Percentiles rank a stretch among this genome's conserved stretches.
Conservation (phyloP, 2,113 vertebrate genomes). For the Microcebus tavaratra region DNA sequence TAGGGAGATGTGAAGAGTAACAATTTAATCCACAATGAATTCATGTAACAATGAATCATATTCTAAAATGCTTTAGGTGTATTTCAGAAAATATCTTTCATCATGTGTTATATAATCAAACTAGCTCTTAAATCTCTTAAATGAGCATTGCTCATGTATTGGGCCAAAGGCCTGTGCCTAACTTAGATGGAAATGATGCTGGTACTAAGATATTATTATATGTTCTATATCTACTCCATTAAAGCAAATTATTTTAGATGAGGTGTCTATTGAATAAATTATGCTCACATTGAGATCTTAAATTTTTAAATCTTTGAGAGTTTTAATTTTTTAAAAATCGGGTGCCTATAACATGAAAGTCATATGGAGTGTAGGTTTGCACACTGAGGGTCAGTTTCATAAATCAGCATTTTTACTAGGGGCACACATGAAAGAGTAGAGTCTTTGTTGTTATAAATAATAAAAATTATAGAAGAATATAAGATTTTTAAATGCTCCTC, state of each 20-base stretch:
- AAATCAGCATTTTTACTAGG: conserved; percentile 75
- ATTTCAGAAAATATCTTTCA: neutral
- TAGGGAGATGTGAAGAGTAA: neutral
- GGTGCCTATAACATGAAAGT: conserved; percentile 68
- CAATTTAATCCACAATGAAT: neutral
- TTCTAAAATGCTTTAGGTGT: neutral
- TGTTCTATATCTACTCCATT: neutral
- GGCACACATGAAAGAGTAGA: conserved; percentile 66
- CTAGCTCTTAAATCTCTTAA: neutral
- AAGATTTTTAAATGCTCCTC: neutral
- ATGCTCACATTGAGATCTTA: neutral
- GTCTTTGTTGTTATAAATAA: conserved; percentile 42
- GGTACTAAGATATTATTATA: neutral
- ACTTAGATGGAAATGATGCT: neutral
- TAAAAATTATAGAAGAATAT: neutral
- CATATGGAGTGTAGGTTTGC: conserved; percentile 64
- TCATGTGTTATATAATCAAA: neutral
- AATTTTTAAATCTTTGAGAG: neutral
- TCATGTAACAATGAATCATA: neutral
- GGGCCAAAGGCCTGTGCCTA: neutral
- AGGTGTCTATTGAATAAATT: neutral
- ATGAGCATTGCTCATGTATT: neutral
- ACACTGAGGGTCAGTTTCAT: conserved; percentile 76
- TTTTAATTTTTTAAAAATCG: conserved; percentile 35
- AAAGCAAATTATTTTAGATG: neutral